Evolutionary conservation across 30 jellyfish, hydroid and myxozoan species (phyloP), one percentile per base, ranked within the genome.

Genomic region (Hydra vulgaris): DNA sequence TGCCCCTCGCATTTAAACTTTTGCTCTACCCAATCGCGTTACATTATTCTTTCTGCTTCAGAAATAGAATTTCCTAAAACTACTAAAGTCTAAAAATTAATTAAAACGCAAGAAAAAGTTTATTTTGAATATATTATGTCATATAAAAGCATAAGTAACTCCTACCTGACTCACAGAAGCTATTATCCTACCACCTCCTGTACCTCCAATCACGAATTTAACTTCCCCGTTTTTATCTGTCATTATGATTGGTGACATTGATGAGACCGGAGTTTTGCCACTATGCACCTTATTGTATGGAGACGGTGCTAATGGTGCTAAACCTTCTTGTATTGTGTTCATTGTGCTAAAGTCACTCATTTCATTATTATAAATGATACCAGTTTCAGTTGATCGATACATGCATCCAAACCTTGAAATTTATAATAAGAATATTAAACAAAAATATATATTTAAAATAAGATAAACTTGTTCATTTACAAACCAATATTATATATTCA

Each of bases 161-260:
- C 85, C 15, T 66, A 79, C 87, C 72, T 80, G 83, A 27, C 85
- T 82, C 23, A 80, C 83, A 12, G 87, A 82, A 8, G 87, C 81
- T 18, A 80, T 80, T 23, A 80, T 80, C 66, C 84, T 80, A 21
- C 27, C 18, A 17, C 87, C 87, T 17, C 87, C 87, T 16, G 71
- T 53, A 21, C 87, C 87, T 16, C 87, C 87, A 17, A 80, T 0
- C 26, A 80, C 83, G 20, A 80, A 21, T 27, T 70, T 66, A 26
- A 70, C 87, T 61, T 70, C 73, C 16, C 87, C 87, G 27, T 68
- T 20, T 18, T n/a, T 18, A 66, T 80, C 84, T 18, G 68, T 80
- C 85, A 80, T 66, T 19, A 80, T 80, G 69, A 80, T 66, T 5
- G 87, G 87, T 27, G 85, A 61, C 71, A 80, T 80, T 8, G 87